Evolutionary conservation across 1,140 invertebrate genomes (phyloP).

Genomic region (Whitmania pigra): DNA sequence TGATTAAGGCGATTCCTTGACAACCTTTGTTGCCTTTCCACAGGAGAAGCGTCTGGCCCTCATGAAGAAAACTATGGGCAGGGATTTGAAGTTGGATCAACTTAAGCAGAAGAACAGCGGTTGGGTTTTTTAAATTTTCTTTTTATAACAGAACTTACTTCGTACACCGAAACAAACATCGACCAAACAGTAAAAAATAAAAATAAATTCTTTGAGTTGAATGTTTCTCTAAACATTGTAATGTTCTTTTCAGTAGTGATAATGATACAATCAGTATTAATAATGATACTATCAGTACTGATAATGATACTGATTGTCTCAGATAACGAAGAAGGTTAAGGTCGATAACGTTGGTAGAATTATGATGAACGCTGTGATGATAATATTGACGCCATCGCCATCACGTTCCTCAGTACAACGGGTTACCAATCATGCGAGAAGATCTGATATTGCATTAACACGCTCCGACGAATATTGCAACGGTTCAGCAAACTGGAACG

Average conservation of each 20-base stretch:
- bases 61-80: slow-evolving; percentile 2
- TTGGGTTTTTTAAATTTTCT: neutral
- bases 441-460: too few relatives aligned
- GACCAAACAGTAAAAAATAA: neutral
- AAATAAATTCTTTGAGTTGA: neutral
- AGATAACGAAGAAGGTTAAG: neutral
- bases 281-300: too few relatives aligned
- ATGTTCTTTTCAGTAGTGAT: too few relatives aligned
- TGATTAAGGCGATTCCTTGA: too few relatives aligned
- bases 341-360: slow-evolving; percentile 1
- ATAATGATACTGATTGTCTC: neutral
- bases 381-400: too few relatives aligned
- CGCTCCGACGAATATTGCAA: too few relatives aligned
- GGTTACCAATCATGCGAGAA: too few relatives aligned
- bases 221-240: neutral
- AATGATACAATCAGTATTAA: too few relatives aligned
- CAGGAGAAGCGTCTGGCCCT: slow-evolving; percentile 13
- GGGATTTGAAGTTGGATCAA: slow-evolving; percentile 9
- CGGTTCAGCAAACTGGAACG: too few relatives aligned
- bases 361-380: neutral
- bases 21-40: neutral
- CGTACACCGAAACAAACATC: too few relatives aligned
- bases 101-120: slow-evolving; percentile 2
- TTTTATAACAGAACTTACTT: neutral
- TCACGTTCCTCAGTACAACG: too few relatives aligned